Evolutionary conservation across 2,113 vertebrate genomes (phyloP).

Genomic region (Coregonus clupeaformis): DNA sequence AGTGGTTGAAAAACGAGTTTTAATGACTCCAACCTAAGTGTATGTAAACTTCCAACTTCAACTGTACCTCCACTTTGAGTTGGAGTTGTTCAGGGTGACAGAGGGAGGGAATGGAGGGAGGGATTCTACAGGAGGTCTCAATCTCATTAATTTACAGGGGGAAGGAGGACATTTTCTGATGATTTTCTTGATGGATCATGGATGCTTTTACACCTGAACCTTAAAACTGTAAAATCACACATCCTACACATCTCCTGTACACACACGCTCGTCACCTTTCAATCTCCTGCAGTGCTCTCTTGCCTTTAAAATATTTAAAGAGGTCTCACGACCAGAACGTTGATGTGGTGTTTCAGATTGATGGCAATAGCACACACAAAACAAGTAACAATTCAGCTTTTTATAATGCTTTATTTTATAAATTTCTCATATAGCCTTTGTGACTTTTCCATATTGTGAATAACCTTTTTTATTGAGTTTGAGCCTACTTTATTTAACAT

Average conservation of each 20-base stretch:
- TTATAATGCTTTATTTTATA: too few relatives aligned
- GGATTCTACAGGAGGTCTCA: neutral
- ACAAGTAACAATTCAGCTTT: too few relatives aligned
- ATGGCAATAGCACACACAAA: neutral
- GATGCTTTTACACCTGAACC: neutral
- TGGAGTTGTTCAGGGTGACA: neutral
- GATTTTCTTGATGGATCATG: neutral
- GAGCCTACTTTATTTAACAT: too few relatives aligned
- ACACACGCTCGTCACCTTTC: neutral
- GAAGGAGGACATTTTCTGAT: neutral
- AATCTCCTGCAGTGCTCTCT: neutral
- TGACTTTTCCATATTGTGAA: too few relatives aligned
- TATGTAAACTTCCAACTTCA: too few relatives aligned
- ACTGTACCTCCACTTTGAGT: constrained; percentile 7
- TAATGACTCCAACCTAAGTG: too few relatives aligned
- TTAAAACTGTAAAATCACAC: neutral
- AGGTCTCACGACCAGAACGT: neutral
- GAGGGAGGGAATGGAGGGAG: neutral
- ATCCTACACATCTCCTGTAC: too few relatives aligned
- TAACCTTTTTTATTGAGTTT: too few relatives aligned
- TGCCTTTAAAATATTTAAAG: neutral
- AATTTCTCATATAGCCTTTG: too few relatives aligned
- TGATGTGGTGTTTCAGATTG: neutral
- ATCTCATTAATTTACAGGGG: constrained; percentile 13
- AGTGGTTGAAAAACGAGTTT: too few relatives aligned